These are phyloP conservation scores for Pseudomyrmex gracilis DNA, from an alignment of 1,140 invertebrate species.

Conservation along the genomic window DNA sequence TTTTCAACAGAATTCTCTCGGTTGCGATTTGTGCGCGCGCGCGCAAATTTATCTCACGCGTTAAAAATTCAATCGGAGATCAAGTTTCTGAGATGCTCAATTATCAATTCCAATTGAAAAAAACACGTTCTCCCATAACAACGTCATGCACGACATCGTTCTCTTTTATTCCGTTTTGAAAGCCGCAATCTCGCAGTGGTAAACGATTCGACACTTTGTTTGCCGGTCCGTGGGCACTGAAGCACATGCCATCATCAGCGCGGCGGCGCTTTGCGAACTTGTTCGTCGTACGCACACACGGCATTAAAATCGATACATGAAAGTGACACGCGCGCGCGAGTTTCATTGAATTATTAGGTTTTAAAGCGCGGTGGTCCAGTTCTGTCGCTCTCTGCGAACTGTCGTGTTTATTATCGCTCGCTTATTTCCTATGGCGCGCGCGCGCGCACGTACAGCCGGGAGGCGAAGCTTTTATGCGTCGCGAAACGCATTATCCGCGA, in stretches of 20 bases:
- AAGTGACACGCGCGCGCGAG: constrained; percentile 66
- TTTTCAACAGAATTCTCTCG: no score
- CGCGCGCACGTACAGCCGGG: background rate
- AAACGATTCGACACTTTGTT: constrained; percentile 62
- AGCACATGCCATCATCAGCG: constrained; percentile 32
- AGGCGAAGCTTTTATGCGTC: background rate
- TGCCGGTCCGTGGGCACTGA: constrained; percentile 43
- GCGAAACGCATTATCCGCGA: constrained; percentile 9
- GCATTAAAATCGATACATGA: constrained; percentile 67
- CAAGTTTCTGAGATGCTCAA: constrained; percentile 24
- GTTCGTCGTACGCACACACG: constrained; percentile 36
- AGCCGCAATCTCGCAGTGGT: constrained; percentile 55
- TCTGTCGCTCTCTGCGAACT: constrained; percentile 64
- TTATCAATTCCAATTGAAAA: constrained; percentile 59
- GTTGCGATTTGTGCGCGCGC: background rate
- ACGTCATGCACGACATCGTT: constrained; percentile 50
- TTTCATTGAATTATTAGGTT: constrained; percentile 64
- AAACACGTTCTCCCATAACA: constrained; percentile 30
- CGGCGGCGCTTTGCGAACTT: constrained; percentile 52
- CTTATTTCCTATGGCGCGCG: constrained; percentile 11
- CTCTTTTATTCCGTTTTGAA: constrained; percentile 56
- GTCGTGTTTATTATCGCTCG: constrained; percentile 51
- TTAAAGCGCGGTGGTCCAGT: constrained; percentile 72
- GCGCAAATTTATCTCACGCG: background rate
- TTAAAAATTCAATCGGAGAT: constrained; percentile 46